Evolutionary conservation across 2,888 invertebrate genomes (phyloP), one percentile per base, ranked within the genome.

Genomic region (Aphelenchoides bicaudatus): DNA sequence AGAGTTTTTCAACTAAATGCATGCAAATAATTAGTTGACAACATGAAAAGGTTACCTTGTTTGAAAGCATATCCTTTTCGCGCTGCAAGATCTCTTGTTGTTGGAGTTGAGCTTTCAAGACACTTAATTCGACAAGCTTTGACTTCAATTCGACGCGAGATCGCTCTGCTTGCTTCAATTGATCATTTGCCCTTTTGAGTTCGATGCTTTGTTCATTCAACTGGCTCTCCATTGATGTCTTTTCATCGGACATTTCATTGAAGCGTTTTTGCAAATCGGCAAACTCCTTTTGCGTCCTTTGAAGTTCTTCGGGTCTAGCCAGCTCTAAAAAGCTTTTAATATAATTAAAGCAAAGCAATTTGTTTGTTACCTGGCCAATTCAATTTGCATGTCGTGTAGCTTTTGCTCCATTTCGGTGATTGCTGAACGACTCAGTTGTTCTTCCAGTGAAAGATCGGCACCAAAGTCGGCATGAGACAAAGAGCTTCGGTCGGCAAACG

Each of bases 371-470:
- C 25, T 21, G 43, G 43, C 43, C 43, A 43, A 21, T n/a, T 43
- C 16, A 10, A 43, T 10, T 8, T 43, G 43, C 48, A 63, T 16
- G 39, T 62, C 48, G 8, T 53, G 43, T n/a, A 28, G 29, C 0
- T 86, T 85, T 78, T 87, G 87, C 46, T 88, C 81, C 25, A 54
- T 21, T 16, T 53, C 48, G 31, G 43, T 29, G n/a, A 48, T 67
- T 85, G 85, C 27, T 86, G 84, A 68, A 16, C 61, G 60, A 25
- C 61, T 55, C 19, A 65, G 31, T 13, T 70, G 62, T 6, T 37
- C 51, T 19, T 43, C 43, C 8, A 43, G 23, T 8, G 43, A 8
- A 19, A 43, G 25, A n/a, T 43, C 25, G 43, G n/a, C 10, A 25
- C 10, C 10, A n/a, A n/a, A n/a, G 16, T 6, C 8, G 8, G 23